Evolutionary conservation across 2,113 vertebrate genomes (phyloP).

Genomic region (Cololabis saira): DNA sequence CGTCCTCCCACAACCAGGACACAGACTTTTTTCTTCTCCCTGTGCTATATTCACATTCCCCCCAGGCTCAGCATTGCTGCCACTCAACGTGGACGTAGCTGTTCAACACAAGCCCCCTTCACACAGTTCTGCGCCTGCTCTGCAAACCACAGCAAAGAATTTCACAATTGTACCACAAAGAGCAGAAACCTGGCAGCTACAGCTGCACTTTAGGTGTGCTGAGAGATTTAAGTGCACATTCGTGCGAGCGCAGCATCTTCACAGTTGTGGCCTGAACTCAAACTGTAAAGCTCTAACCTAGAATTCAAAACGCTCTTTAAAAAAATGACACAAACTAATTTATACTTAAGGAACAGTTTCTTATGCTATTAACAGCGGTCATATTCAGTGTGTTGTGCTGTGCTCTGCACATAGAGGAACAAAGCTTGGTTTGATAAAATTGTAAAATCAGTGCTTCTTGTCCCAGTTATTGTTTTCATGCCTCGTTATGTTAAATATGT

Average conservation of each 20-base stretch:
- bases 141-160: constrained; percentile 70
- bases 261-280: constrained; percentile 21
- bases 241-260: constrained; percentile 16
- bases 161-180: constrained; percentile 74
- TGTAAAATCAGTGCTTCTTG: background rate
- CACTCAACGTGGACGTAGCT: constrained; percentile 63
- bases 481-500: background rate
- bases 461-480: background rate
- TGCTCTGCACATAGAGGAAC: background rate
- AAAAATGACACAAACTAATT: background rate
- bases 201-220: constrained; percentile 66
- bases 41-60: constrained; percentile 72
- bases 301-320: constrained; percentile 1
- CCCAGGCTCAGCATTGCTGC: constrained; percentile 57
- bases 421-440: no score
- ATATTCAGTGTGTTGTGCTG: background rate
- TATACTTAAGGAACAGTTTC: background rate
- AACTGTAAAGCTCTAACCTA: constrained; percentile 2
- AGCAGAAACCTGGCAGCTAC: constrained; percentile 60
- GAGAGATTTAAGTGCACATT: constrained; percentile 29
- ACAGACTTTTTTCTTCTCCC: constrained; percentile 79
- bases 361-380: background rate
- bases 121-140: constrained; percentile 37
- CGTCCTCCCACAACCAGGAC: constrained; percentile 45
- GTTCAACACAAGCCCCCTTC: constrained; percentile 65